Base-by-base conservation (phyloP, 2,888 invertebrate genomes). In the Coleophora flavipennella region DNA sequence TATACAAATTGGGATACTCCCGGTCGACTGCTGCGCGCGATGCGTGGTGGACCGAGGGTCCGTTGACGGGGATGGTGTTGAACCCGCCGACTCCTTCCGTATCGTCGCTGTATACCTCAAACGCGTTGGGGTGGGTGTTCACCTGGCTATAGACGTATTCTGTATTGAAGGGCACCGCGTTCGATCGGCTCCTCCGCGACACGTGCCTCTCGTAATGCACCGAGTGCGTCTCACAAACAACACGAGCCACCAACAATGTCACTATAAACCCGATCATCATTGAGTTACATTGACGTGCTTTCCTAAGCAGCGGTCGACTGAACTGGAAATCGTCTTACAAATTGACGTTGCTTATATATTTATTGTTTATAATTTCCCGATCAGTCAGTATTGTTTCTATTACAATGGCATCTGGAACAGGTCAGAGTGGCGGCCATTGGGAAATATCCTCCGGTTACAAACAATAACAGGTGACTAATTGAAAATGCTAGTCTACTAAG, bases 341-440 rank as follows among this genome's bases (percentile, higher is more conserved):
- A 62, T 59, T 20, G 20, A 20, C 3, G 50, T 51, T 63, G 67
- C 65, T 70, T 79, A 67, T 80, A 67, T 80, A 77, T 72, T 58
- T 64, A 59, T 60, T 69, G 70, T 70, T 71, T 69, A 62, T 62
- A 53, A 58, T 63, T 59, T 59, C 58, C 54, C 51, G 49, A 49
- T 48, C 43, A 48, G 51, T 51, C 44, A 50, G 59, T 62, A 75
- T 73, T 77, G 76, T 72, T 65, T 59, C 49, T 41, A 36, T 50
- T 46, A 78, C 78, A 77, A 77, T 77, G 53, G 67, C 42, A 33
- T 31, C 33, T 35, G 45, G 48, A 48, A 37, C 56, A 45, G 62
- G 58, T 61, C 59, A 56, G 51, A 46, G n/a, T 25, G 43, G 29
- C 14, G 13, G 11, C 9, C 38, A 55, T 79, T 76, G 62, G 55